A percentile compares a stretch with the other conserved stretches of the same genome.
Conservation (phyloP, 2,888 invertebrate species). For the Lydus trimaculatus region DNA sequence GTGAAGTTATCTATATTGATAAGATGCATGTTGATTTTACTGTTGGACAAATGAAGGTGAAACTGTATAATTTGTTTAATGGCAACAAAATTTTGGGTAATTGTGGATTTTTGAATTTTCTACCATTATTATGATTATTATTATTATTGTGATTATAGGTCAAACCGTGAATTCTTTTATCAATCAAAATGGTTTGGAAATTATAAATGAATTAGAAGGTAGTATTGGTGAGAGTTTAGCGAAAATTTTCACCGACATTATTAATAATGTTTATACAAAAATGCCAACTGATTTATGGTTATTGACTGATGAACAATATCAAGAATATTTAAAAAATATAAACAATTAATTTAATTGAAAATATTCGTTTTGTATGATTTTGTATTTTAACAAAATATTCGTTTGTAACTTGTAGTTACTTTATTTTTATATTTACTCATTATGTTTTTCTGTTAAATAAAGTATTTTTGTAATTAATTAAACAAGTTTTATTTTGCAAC, state of each 20-base stretch:
- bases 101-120: slow-evolving; percentile 18
- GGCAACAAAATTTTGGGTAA: slow-evolving; percentile 68
- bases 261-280: slow-evolving; percentile 67
- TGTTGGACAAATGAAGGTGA: slow-evolving; percentile 64
- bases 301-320: slow-evolving; percentile 41
- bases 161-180: slow-evolving; percentile 67
- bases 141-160: slow-evolving; percentile 53
- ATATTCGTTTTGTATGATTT: not conserved
- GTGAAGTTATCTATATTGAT: slow-evolving; percentile 61
- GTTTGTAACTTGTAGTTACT: slow-evolving; percentile 7
- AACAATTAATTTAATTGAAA: slow-evolving; percentile 8
- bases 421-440: not conserved
- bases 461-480: not conserved
- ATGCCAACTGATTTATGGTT: slow-evolving; percentile 67
- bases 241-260: slow-evolving; percentile 64
- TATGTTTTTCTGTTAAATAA: slow-evolving; percentile 7
- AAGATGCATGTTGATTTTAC: slow-evolving; percentile 66
- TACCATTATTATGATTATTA: not conserved
- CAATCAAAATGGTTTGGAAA: slow-evolving; percentile 67
- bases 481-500: not conserved
- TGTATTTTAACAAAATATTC: not conserved
- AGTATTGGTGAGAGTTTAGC: slow-evolving; percentile 65
- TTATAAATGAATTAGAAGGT: slow-evolving; percentile 66
- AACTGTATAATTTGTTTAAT: slow-evolving; percentile 68
- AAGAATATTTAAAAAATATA: slow-evolving; percentile 33